Base-by-base conservation (phyloP, 2,888 invertebrate genomes). In the Candidula unifasciata region DNA sequence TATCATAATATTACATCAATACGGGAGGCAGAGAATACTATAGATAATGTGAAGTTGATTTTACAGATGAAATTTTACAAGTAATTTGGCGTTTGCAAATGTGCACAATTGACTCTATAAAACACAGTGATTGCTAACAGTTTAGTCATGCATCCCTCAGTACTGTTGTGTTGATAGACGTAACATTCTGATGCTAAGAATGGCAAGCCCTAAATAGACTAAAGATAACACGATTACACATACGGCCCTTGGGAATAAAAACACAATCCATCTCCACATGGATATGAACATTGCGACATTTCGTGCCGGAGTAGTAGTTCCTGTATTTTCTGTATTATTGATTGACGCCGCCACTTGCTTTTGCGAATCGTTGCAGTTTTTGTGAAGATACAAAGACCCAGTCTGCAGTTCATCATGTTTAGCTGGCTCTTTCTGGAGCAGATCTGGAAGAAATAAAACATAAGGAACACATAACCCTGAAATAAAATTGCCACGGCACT, bases 181-280 rank as follows among this genome's bases (percentile, higher is more conserved):
- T 24, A 71, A n/a, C 18, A 71, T 37, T 60, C 24, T 57, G 33
- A 77, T 33, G 60, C 77, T 77, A 33, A 77, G 44, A 30, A 54
- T 54, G 21, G n/a, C 60, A 5, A 77, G 24, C 3, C 33, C 33
- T n/a, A 77, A 21, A 35, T 77, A 60, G 13, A 77, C 5, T 3
- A 60, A 27, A 60, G 77, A 77, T 21, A 77, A 33, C 3, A 33
- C 0, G 33, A 77, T 24, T 33, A 77, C 16, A 54, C 57, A 77
- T 1, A 60, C 35, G 8, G 60, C 21, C 35, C 30, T 57, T 30
- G 77, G 35, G 57, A 21, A 33, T 30, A 77, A 24, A 60, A 24
- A 77, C 30, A 35, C 30, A 24, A 60, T 8, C 77, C 77, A 77
- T 13, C 60, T 24, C 77, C 77, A 60, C 21, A 71, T 24, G 21